Base-by-base conservation (phyloP, 2,797 vertebrate species). In the Danio tinwini region DNA sequence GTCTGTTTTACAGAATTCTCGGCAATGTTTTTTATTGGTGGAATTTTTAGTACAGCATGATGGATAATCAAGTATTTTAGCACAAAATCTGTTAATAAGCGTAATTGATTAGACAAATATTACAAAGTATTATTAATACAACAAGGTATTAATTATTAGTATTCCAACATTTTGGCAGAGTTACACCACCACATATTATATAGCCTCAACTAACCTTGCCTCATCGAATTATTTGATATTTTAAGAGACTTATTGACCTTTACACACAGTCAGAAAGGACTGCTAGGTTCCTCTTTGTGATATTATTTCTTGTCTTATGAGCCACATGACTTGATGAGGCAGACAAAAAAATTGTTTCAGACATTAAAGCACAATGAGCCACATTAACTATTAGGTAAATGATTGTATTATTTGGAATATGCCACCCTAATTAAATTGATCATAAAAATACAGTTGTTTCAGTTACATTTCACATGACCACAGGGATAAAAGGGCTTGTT, bases 261-360 rank as follows among this genome's bases (percentile, higher is more conserved):
- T 59, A 29, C 42, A 73, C 19, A n/a, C 19, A 59, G 53, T 72
- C 19, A 59, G 11, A 17, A 58, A 70, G 9, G 13, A 56, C 53
- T 69, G 16, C 16, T 13, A 45, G 13, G 55, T 37, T 73, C 53
- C 53, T 59, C 12, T n/a, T 3, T 39, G 21, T 17, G 39, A 71
- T 21, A 44, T 55, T 0, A 56, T 58, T 47, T 73, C 55, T 17
- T 73, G 50, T 37, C 14, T 58, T 5, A 7, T 44, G 19, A 8
- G 56, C 42, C 14, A 21, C 19, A 47, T 73, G 70, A 47, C 42
- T 47, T 11, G 40, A 12, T 73, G 6, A 16, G 7, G 2, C 19
- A 11, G 7, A 58, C 70, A 7, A 5, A 55, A 55, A 7, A 16
- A 5, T 6, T 40, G n/a, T 13, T 53, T 14, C 42, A 17, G 6